phyloP scores from a whole-genome alignment of 2,797 vertebrate species.

The Gallirallus australis region DNA sequence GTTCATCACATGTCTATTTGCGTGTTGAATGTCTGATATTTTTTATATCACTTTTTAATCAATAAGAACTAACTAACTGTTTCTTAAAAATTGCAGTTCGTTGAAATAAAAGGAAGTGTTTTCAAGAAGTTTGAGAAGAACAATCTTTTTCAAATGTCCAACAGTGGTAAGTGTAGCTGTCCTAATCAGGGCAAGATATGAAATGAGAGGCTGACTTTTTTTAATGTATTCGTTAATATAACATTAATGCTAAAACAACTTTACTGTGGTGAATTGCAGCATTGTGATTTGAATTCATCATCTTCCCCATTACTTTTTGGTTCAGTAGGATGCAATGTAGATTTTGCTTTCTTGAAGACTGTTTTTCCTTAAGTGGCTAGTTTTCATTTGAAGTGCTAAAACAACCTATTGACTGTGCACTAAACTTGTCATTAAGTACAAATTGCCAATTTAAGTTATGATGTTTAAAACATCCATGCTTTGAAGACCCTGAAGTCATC shows the following conservation, averaged over 20 bases:
- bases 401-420: background rate
- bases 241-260: background rate
- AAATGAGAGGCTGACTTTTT: background rate
- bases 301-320: background rate
- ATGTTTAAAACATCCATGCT: background rate
- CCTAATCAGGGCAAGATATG: background rate
- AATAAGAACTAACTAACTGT: constrained; percentile 22
- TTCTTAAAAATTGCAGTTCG: constrained; percentile 86
- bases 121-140: constrained; percentile 99
- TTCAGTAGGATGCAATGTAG: background rate
- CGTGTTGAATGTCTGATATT: background rate
- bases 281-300: background rate
- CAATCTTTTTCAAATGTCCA: constrained; percentile 99
- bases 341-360: background rate
- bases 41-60: background rate
- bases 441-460: background rate
- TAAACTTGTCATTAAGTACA: background rate
- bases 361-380: background rate
- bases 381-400: background rate
- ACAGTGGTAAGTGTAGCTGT: constrained; percentile 88
- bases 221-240: background rate
- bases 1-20: background rate
- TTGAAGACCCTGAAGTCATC: background rate
- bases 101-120: constrained; percentile 98
- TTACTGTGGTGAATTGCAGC: background rate